Evolutionary conservation across 1,140 invertebrate species (phyloP), one percentile per base, ranked within the genome.

Genomic region (Drosophila mauritiana): DNA sequence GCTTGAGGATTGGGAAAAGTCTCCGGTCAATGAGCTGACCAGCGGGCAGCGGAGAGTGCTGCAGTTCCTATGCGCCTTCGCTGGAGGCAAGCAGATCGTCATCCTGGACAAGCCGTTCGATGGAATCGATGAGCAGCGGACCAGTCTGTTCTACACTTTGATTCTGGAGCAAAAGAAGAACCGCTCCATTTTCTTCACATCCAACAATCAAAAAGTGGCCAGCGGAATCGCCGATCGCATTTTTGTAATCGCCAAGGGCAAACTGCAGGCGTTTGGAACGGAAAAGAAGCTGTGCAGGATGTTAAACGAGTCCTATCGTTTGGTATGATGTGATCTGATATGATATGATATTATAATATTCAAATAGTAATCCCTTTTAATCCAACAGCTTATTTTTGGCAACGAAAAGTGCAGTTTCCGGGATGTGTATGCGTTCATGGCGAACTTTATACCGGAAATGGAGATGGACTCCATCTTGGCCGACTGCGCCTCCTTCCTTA

Each of bases 81-180:
- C 63, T 1, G 82, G 82, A 3, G 43, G 56, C 2, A 88, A 52
- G 0, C 39, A 34, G 17, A 49, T 73, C 11, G 70, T 86, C 0
- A 2, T 86, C 0, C 70, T 86, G 0, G 67, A 86, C 40, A 78
- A 68, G n/a, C 75, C 82, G 0, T 13, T 86, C 13, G 82, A 79
- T 34, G 78, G 75, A 1, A 51, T 86, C 2, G 82, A 86, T 31
- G 58, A 55, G 7, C 13, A 34, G 0, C 72, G 57, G 20, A 36
- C 34, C 7, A 25, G 8, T 0, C 40, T 81, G 31, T 73, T 86
- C 27, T 73, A 62, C 22, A 22, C 34, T 8, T 86, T 86, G 37
- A 22, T 62, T 0, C 31, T 52, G 10, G 15, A 27, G 0, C 62
- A 82, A 22, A 62, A 52, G 36, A 10, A 15, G 1, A 42, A 42